A percentile compares a stretch with the other conserved stretches of the same genome.
phyloP scores from a whole-genome alignment of 2,113 vertebrate species.

The Clarias gariepinus region DNA sequence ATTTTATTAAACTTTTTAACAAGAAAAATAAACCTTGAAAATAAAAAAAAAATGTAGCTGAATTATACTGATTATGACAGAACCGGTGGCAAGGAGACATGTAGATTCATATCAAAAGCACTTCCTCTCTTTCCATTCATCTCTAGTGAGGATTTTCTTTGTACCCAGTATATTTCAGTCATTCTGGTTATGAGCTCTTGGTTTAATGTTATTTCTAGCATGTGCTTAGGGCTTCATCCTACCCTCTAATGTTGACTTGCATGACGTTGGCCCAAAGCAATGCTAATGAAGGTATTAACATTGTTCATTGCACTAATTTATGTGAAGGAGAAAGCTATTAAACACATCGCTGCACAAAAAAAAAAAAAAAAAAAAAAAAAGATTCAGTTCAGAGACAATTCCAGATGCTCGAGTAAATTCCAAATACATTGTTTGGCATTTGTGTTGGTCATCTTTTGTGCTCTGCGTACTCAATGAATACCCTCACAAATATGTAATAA shows the following conservation, averaged over 20 bases:
- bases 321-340: constrained; percentile 3
- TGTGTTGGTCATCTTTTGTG: neutral
- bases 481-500: neutral
- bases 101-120: neutral
- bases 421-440: too few relatives aligned
- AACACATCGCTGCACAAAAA: too few relatives aligned
- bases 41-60: neutral
- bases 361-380: too few relatives aligned
- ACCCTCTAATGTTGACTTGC: constrained; percentile 7
- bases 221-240: neutral
- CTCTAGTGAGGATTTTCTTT: constrained; percentile 25
- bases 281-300: constrained; percentile 39
- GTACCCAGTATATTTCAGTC: neutral
- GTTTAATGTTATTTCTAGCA: constrained; percentile 25
- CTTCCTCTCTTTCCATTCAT: neutral
- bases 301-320: constrained; percentile 11
- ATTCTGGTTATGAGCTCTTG: constrained; percentile 6
- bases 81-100: neutral
- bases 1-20: neutral
- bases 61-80: neutral
- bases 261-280: constrained; percentile 14
- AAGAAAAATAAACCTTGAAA: neutral
- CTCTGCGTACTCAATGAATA: neutral
- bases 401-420: too few relatives aligned
- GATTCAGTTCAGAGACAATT: too few relatives aligned